A percentile compares a stretch with the other conserved stretches of the same genome.
Evolutionary conservation across 2,888 invertebrate genomes (phyloP).

Genomic region (Hofmannophila pseudospretella): DNA sequence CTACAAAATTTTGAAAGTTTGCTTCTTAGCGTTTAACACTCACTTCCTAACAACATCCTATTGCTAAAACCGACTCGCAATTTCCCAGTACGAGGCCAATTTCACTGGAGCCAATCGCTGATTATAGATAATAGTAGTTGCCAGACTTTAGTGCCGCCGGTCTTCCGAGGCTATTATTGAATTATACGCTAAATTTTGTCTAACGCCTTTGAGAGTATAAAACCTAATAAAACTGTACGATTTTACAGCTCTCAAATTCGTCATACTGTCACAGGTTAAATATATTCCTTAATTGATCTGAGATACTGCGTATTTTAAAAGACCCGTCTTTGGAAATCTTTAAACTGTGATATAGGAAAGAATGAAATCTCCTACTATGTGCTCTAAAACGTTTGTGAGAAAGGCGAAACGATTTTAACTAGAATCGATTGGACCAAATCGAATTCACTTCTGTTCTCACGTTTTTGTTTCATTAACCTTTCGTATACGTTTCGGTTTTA

Average conservation of each 20-base stretch:
- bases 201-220: slow-evolving; percentile 51
- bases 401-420: slow-evolving; percentile 65
- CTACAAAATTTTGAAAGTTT: slow-evolving; percentile 29
- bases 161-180: slow-evolving; percentile 66
- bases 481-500: slow-evolving; percentile 39
- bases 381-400: slow-evolving; percentile 52
- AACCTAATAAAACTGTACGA: slow-evolving; percentile 40
- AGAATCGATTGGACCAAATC: slow-evolving; percentile 50
- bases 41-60: slow-evolving; percentile 29
- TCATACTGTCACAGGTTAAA: slow-evolving; percentile 38
- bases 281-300: slow-evolving; percentile 17
- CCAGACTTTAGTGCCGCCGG: slow-evolving; percentile 64
- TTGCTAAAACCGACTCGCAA: slow-evolving; percentile 28
- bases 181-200: slow-evolving; percentile 62
- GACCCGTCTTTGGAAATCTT: slow-evolving; percentile 22
- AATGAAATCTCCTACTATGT: slow-evolving; percentile 21
- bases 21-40: slow-evolving; percentile 26
- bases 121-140: slow-evolving; percentile 58
- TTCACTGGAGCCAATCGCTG: slow-evolving; percentile 59
- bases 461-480: slow-evolving; percentile 66
- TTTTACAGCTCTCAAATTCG: slow-evolving; percentile 50
- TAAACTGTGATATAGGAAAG: slow-evolving; percentile 27
- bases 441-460: slow-evolving; percentile 61
- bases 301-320: slow-evolving; percentile 27
- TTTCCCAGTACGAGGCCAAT: slow-evolving; percentile 48